phyloP scores from a whole-genome alignment of 2,113 vertebrate genomes.

The Tachycineta bicolor region DNA sequence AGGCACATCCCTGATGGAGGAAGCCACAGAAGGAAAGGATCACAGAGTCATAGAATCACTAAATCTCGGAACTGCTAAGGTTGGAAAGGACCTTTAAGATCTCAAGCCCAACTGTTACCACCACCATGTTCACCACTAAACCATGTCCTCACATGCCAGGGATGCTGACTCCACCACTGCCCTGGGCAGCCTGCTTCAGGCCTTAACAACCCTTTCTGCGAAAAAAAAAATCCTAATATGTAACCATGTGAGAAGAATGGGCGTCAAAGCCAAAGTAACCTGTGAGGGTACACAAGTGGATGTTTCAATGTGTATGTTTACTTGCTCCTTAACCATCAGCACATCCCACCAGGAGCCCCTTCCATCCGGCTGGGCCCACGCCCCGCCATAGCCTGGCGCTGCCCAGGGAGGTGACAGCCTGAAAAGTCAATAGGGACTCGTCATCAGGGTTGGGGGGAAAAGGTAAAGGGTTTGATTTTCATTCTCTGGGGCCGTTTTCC shows the following conservation, averaged over 20 bases:
- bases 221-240: background rate
- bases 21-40: background rate
- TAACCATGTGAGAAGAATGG: background rate
- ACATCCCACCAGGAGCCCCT: background rate
- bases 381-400: background rate
- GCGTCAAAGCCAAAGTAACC: accelerated
- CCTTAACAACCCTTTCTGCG: background rate
- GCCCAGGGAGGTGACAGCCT: background rate
- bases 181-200: background rate
- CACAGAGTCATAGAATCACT: background rate
- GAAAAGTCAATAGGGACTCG: background rate
- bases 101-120: accelerated
- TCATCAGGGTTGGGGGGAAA: background rate
- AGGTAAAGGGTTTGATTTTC: constrained; percentile 29
- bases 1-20: background rate
- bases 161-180: background rate
- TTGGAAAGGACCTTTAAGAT: background rate
- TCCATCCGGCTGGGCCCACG: accelerated
- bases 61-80: background rate
- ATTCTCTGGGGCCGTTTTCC: background rate
- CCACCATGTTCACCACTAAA: background rate
- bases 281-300: background rate
- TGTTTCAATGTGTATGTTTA: background rate
- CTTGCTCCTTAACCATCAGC: background rate
- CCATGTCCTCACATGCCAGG: background rate